Conservation (phyloP, 2,113 vertebrate species). For the Heterotilapia buettikoferi region DNA sequence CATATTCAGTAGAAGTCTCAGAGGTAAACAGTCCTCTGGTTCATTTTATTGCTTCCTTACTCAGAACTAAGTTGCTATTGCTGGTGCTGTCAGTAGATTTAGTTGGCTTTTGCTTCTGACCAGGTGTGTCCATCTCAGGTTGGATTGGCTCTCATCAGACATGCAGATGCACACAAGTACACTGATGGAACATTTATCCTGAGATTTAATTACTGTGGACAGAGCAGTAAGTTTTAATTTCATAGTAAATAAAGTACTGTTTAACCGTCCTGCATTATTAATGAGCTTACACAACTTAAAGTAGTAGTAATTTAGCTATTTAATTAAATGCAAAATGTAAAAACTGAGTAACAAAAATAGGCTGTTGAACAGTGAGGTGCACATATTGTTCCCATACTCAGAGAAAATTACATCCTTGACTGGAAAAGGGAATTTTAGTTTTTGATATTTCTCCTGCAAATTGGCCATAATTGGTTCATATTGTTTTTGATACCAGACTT, state of each 20-base stretch:
- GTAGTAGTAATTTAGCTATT: not conserved
- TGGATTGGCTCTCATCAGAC: not conserved
- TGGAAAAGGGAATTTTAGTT: not conserved
- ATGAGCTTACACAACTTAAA: not conserved
- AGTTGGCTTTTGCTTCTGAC: conserved; percentile 12
- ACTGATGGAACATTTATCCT: not conserved
- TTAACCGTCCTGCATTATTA: not conserved
- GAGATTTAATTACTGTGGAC: not conserved
- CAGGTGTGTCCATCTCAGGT: not conserved
- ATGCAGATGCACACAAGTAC: not conserved
- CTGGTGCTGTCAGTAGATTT: conserved; percentile 15
- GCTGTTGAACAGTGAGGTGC: not conserved
- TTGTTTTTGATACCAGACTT: not conserved
- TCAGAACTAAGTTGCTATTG: conserved; percentile 18
- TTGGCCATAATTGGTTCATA: not conserved
- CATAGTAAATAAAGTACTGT: not conserved
- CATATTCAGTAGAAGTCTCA: conserved; percentile 29
- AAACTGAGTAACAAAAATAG: not conserved
- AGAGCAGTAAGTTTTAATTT: not conserved
- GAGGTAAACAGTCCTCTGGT: conserved; percentile 9
- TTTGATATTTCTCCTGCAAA: not conserved
- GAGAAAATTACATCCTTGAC: not conserved
- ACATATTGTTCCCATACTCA: not conserved
- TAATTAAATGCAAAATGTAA: not conserved
- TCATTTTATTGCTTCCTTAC: conserved; percentile 16